Conservation (phyloP, 2,888 invertebrate species). For the Ashinkailepas kermadecensis region DNA sequence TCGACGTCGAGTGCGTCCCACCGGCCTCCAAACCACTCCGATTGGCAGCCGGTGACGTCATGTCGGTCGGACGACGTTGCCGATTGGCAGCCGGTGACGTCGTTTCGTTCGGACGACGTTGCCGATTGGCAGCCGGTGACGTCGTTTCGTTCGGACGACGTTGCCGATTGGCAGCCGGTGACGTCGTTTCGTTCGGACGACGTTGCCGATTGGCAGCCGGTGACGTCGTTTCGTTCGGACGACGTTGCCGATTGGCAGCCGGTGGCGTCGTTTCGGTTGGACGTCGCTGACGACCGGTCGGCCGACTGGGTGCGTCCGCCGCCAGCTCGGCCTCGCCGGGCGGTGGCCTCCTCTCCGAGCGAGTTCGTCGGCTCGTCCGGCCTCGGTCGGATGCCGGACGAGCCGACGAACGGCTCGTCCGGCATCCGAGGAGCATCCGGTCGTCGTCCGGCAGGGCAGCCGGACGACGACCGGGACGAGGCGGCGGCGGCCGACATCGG, state of each 20-base stretch:
- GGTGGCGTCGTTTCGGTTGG: neutral
- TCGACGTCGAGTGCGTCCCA: no score
- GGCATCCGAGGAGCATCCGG: no score
- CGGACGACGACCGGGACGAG: neutral
- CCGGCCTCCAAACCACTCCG: no score
- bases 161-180: neutral
- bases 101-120: no score
- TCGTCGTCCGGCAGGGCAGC: neutral
- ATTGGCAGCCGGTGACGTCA: neutral
- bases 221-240: neutral
- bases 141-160: neutral
- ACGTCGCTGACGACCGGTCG: neutral
- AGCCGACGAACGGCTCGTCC: no score
- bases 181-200: neutral
- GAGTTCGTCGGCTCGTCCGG: neutral
- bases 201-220: neutral
- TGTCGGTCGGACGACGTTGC: neutral
- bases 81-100: neutral
- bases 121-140: neutral
- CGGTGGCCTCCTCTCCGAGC: neutral
- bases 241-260: slow-evolving; percentile 1
- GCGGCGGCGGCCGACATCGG: no score
- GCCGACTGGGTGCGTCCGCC: no score
- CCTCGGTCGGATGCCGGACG: no score
- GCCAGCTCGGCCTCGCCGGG: no score